Base-by-base conservation (phyloP, 2,113 vertebrate species). In the Tichodroma muraria region DNA sequence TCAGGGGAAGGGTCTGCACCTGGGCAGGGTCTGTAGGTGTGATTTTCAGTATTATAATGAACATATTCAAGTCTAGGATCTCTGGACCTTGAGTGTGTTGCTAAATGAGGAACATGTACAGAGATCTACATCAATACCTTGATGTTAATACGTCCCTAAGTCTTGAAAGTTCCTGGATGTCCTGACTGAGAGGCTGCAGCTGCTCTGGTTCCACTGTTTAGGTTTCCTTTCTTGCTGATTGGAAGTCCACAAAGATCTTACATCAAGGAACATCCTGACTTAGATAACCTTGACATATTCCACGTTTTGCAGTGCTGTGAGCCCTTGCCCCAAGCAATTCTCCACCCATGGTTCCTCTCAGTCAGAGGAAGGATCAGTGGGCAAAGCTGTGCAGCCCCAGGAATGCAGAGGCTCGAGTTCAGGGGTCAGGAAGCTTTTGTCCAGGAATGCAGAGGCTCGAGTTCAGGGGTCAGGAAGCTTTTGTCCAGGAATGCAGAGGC, bases 311-410 rank as follows among this genome's bases (percentile, higher is more conserved):
- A 28, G 13, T 3, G n/a, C 69, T 24, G 33, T 0, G 10, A 94
- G 60, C 40, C 73, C 45, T 66, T 52, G 53, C 50, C 63, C 93
- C 42, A 9, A 15, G 49, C 63, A 73, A 5, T 75, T 24, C 18
- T 13, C 15, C 11, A 2, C 3, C 14, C 10, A 0, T 4, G 44
- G 25, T 59, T 15, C 47, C 45, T 52, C 83, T 60, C n/a, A 7
- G 63, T 3, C 0, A 3, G 4, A 16, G 28, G 16, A 17, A 15
- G 65, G 73, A 27, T 5, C 24, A 5, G 45, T 1, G 37, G 30
- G 8, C 15, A 42, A 20, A 59, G 42, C 13, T 23, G 28, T 2
- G 2, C 54, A 11, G 0, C 15, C 28, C 64, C 73, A 31, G 40
- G 17, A n/a, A 28, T 0, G 52, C 33, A 9, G 37, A 44, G 23